phyloP scores from a whole-genome alignment of 2,113 vertebrate genomes.

The Caloenas nicobarica region DNA sequence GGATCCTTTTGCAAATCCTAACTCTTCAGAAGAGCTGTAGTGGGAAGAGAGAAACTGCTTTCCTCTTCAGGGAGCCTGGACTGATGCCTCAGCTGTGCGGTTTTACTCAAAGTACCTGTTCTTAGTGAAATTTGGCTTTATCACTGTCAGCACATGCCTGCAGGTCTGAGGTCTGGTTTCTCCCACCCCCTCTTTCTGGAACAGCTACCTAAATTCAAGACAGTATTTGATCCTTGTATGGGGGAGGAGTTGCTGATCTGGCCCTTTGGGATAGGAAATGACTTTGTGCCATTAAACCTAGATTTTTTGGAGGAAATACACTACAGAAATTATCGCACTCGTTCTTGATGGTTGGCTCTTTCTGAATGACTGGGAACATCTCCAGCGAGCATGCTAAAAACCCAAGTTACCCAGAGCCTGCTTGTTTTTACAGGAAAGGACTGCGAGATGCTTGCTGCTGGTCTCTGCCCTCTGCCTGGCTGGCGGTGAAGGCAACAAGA shows the following conservation, averaged over 20 bases:
- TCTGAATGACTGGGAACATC: neutral
- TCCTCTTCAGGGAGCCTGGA: neutral
- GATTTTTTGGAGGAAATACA: neutral
- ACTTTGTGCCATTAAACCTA: neutral
- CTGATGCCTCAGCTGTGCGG: neutral
- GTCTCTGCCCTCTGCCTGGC: neutral
- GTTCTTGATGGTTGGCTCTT: neutral
- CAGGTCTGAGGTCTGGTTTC: neutral
- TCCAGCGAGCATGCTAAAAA: neutral
- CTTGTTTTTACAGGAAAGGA: constrained; percentile 38
- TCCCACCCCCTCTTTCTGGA: neutral
- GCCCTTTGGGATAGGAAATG: neutral
- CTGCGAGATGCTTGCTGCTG: neutral
- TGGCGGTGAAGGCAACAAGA: neutral
- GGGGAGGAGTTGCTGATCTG: neutral
- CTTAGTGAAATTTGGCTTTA: neutral
- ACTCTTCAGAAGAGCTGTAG: neutral
- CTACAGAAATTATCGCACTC: neutral
- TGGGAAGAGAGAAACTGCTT: neutral
- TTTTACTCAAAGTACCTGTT: neutral
- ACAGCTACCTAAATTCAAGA: neutral
- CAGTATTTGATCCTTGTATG: neutral
- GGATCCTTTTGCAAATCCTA: neutral
- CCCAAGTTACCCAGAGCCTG: neutral
- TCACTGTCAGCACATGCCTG: neutral